Base-by-base conservation (phyloP, 1,140 invertebrate species). In the Thalassaphorura encarpata region DNA sequence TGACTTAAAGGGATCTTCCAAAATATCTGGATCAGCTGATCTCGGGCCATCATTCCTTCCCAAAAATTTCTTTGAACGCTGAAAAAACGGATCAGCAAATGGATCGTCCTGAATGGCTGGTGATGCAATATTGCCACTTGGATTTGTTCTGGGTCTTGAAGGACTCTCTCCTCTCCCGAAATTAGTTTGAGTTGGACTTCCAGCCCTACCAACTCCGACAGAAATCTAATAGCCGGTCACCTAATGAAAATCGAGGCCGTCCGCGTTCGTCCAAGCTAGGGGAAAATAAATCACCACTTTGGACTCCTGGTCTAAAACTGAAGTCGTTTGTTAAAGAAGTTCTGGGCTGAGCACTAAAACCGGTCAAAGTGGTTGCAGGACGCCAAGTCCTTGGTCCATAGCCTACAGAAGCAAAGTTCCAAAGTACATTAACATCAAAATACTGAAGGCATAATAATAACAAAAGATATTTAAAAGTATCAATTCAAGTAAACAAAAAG, bases 1-100 rank as follows among this genome's bases (percentile, higher is more conserved):
- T 4, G 27, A 33, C 41, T 59, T 59, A 50, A 62, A 53, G 15
- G 61, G 54, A 42, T 59, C 57, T 40, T 62, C 60, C 13, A 31
- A 56, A 1, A 43, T 40, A 29, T 62, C 56, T 6, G 53, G 43
- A 2, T 56, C 56, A 0, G 54, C 56, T 8, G 52, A 41, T 46
- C 21, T 11, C 21, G 29, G 6, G 15, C 19, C 51, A 19, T 18
- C 41, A n/a, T n/a, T n/a, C n/a, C n/a, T n/a, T n/a, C n/a, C n/a
- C n/a, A n/a, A n/a, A n/a, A n/a, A n/a, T n/a, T 41, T 41, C 29
- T 41, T 43, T 27, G 49, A 23, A 8, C 55, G 11, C 28, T 28
- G n/a, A n/a, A 58, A 31, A 29, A 55, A 45, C 11, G 29, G 19
- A 11, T 52, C 53, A 23, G 58, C 56, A 18, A 62, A 39, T 18